A percentile compares a stretch with the other conserved stretches of the same genome.
These are phyloP conservation scores for Clarias batrachus DNA, from an alignment of 2,113 vertebrate species.

Conservation along the genomic window DNA sequence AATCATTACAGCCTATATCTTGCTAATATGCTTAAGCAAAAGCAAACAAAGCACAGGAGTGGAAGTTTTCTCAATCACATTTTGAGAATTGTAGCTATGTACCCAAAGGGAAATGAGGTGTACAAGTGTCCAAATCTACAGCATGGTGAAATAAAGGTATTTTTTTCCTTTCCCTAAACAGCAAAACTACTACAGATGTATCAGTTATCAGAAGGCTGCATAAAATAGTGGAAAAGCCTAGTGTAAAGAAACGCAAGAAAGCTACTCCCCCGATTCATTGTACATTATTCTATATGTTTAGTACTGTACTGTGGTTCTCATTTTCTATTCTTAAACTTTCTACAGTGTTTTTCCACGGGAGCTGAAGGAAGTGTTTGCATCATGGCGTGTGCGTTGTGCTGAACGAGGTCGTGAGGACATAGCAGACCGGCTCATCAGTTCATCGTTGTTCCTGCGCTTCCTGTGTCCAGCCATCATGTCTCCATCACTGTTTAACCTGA, in stretches of 20 bases:
- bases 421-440: constrained; percentile 92
- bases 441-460: constrained; percentile 93
- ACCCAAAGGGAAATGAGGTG: not conserved
- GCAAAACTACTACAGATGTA: not conserved
- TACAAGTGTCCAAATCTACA: not conserved
- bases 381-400: constrained; percentile 91
- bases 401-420: constrained; percentile 93
- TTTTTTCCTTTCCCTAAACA: not conserved
- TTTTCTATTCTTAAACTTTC: not conserved
- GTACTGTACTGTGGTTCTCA: not conserved
- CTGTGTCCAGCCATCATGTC: constrained; percentile 96
- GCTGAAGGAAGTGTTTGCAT: constrained; percentile 95
- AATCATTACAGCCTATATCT: not conserved
- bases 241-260: not conserved
- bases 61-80: not conserved
- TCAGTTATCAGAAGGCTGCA: not conserved
- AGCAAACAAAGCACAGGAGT: not conserved
- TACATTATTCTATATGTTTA: not conserved
- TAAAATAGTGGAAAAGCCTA: not conserved
- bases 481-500: constrained; percentile 92
- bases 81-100: not conserved
- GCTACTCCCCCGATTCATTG: not conserved
- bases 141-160: not conserved
- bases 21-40: not conserved
- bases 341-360: constrained; percentile 94